Evolutionary conservation across 1,140 invertebrate genomes (phyloP), one percentile per base, ranked within the genome.

Genomic region (Globodera rostochiensis): DNA sequence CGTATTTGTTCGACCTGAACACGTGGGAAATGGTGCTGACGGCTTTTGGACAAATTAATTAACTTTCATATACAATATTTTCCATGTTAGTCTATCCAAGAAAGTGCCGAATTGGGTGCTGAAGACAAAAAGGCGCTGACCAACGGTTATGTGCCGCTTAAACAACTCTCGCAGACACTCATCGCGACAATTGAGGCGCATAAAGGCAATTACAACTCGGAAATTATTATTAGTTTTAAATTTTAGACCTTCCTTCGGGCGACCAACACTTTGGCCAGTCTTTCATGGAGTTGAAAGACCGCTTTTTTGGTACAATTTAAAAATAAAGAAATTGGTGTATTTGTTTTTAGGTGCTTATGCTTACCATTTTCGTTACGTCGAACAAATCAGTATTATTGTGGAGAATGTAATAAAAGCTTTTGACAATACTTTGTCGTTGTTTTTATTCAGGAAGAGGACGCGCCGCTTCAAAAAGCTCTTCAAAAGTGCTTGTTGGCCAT

Each of bases 351-450:
- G 5, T 64, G 57, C 57, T 64, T 19, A 64, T 78, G 85, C 87
- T 13, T 81, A 83, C 49, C 86, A 87, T 73, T 87, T 85, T 57
- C 73, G 86, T n/a, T 82, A 80, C 69, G 83, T 88, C 13, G 86
- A 87, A 64, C 80, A 87, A 50, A 88, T 87, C 60, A 80, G 71
- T 11, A 71, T 82, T 15, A 82, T 86, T n/a, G 70, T 87, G 19
- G 78, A 87, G 67, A 88, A 84, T 80, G 84, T 64, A 64, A 19
- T 19, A 19, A 36, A 36, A 36, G 13, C 19, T 15, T 19, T 64
- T 64, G 13, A 82, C 73, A 49, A 45, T 46, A 47, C 13, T 78
- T 74, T 45, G 49, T 80, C 78, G 8, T 46, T 9, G 15, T 78
- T 9, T 73, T 8, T 49, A 45, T 87, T 79, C 74, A 86, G 85